Percentiles rank a stretch among this genome's conserved stretches.
These are phyloP conservation scores for Python bivittatus DNA, from an alignment of 2,113 vertebrate genomes.

Conservation along the genomic window DNA sequence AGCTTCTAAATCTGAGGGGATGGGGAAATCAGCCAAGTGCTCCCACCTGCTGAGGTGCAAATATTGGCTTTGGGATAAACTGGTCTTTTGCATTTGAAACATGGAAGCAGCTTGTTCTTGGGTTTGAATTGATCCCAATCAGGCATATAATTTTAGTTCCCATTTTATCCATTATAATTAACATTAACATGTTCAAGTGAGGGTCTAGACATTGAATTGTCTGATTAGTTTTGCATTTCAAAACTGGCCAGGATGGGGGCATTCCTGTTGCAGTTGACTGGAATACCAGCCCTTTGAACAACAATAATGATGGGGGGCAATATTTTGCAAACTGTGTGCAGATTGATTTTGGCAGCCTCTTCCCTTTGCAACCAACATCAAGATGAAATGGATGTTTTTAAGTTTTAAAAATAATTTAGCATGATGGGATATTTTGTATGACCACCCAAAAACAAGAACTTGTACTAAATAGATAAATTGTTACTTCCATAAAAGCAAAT, in stretches of 20 bases:
- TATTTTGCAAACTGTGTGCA: neutral
- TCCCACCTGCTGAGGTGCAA: neutral
- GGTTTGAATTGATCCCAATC: neutral
- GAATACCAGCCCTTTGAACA: neutral
- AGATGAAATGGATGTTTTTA: neutral
- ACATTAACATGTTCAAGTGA: constrained; percentile 51
- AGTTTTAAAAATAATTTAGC: neutral
- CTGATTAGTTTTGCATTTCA: constrained; percentile 64
- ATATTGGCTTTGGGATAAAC: neutral
- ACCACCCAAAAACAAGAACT: neutral
- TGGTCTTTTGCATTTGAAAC: neutral
- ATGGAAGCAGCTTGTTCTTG: neutral
- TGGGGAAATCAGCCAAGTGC: neutral
- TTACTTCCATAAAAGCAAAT: neutral
- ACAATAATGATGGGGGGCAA: neutral
- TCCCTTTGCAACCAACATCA: neutral
- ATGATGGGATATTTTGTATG: neutral
- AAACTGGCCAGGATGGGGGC: constrained; percentile 50
- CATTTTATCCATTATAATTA: constrained; percentile 40
- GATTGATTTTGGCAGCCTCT: constrained; percentile 34
- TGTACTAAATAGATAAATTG: neutral
- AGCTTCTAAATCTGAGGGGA: neutral
- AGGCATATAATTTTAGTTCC: neutral
- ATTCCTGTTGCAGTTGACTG: constrained; percentile 41
- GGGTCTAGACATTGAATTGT: neutral